phyloP scores from a whole-genome alignment of 2,888 invertebrate species.

The Helicoverpa assulta region DNA sequence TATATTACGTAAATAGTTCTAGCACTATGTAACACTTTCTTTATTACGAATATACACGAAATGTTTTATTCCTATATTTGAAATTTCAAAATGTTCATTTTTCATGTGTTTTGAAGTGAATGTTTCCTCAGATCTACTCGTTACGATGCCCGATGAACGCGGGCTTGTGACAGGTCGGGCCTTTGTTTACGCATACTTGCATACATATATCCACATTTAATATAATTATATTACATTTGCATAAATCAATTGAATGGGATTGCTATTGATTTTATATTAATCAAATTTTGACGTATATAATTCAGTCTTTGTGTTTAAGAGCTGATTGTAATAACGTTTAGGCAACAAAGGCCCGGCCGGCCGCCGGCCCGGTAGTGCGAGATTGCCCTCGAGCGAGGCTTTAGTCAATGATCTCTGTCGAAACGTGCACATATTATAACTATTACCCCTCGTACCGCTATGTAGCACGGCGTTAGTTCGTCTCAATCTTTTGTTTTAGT shows the following conservation, averaged over 20 bases:
- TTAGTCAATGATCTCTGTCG: constrained; percentile 77
- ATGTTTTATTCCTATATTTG: constrained; percentile 8
- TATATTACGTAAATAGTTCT: not conserved
- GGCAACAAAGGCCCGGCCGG: constrained; percentile 33
- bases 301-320: not conserved
- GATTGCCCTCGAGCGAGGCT: constrained; percentile 67
- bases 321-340: not conserved
- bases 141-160: constrained; percentile 49
- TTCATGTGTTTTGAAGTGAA: constrained; percentile 42
- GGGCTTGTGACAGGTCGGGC: constrained; percentile 46
- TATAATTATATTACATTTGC: not conserved
- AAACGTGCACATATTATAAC: constrained; percentile 69
- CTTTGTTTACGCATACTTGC: constrained; percentile 32
- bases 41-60: not conserved
- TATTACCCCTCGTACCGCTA: constrained; percentile 59
- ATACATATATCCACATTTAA: not conserved
- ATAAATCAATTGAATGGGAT: too few relatives aligned
- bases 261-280: constrained; percentile 11
- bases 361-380: constrained; percentile 56
- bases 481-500: constrained; percentile 64
- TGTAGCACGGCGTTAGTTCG: constrained; percentile 63
- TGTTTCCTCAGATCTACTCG: constrained; percentile 38
- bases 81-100: constrained; percentile 46
- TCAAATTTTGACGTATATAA: not conserved
- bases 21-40: not conserved